These are phyloP conservation scores for Phortica okadai DNA, from an alignment of 2,888 invertebrate species.

Conservation along the genomic window DNA sequence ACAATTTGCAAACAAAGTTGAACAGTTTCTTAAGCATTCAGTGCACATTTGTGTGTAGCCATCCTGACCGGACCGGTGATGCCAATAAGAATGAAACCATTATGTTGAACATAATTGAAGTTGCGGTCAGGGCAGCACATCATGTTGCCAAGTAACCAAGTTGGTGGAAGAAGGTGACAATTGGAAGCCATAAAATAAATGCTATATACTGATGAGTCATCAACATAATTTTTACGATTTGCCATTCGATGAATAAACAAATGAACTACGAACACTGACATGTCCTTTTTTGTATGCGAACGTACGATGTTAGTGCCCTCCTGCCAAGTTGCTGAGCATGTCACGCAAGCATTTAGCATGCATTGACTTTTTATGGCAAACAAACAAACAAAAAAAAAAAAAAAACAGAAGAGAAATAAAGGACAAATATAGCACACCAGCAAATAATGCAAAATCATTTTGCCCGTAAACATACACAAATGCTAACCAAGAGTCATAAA, in stretches of 20 bases:
- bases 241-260: conserved; percentile 70
- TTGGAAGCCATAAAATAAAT: conserved; percentile 67
- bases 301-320: not conserved
- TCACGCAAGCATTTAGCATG: conserved; percentile 68
- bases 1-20: not conserved
- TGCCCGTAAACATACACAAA: conserved; percentile 43
- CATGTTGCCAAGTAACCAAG: not conserved
- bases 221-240: conserved; percentile 71
- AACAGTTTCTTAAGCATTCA: conserved; percentile 2
- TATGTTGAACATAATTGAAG: conserved; percentile 55
- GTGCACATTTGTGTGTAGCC: not conserved
- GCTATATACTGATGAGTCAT: conserved; percentile 70
- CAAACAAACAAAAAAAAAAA: not conserved
- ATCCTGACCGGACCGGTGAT: not conserved
- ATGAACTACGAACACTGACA: conserved; percentile 55
- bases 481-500: conserved; percentile 59
- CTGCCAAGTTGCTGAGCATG: conserved; percentile 45
- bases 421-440: conserved; percentile 34
- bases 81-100: conserved; percentile 9
- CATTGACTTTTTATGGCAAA: conserved; percentile 68
- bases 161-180: conserved; percentile 43
- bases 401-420: conserved; percentile 22
- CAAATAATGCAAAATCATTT: conserved; percentile 72
- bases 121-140: conserved; percentile 15
- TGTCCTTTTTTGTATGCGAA: not conserved